Conservation (phyloP, 1,140 invertebrate species). For the Drosophila guanche region DNA sequence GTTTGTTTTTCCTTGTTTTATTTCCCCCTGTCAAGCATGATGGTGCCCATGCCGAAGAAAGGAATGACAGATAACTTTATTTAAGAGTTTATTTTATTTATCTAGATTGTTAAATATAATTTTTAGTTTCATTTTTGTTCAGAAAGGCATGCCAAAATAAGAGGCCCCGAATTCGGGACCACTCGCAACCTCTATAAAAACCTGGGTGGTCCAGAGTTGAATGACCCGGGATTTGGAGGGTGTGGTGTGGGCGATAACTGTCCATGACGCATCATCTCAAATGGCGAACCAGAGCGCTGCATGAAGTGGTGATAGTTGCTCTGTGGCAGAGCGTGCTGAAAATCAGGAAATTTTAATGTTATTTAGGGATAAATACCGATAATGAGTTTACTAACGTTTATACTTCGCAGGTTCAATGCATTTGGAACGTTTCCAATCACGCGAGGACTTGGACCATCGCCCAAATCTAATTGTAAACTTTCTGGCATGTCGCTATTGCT, state of each 20-base stretch:
- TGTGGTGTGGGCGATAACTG: constrained; percentile 73
- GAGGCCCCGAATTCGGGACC: constrained; percentile 70
- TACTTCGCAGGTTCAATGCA: constrained; percentile 65
- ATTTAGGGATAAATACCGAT: background rate
- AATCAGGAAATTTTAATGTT: constrained; percentile 3
- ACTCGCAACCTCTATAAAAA: constrained; percentile 83
- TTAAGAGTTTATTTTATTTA: constrained; percentile 56
- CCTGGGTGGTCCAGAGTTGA: constrained; percentile 80
- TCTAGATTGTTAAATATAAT: constrained; percentile 52
- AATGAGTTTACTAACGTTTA: constrained; percentile 57
- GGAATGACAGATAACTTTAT: constrained; percentile 1
- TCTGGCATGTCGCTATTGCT: constrained; percentile 72
- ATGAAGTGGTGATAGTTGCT: constrained; percentile 77
- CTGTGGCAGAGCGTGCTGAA: constrained; percentile 72
- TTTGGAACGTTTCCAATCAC: constrained; percentile 70
- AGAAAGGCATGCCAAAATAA: constrained; percentile 83
- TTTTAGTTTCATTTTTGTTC: constrained; percentile 55
- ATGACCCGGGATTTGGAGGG: constrained; percentile 70
- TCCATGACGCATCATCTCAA: constrained; percentile 70
- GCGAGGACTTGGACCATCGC: constrained; percentile 88
- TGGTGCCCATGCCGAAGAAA: too few species aligned
- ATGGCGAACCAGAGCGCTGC: constrained; percentile 79
- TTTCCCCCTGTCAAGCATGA: too few species aligned
- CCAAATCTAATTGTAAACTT: constrained; percentile 89
- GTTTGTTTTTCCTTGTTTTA: too few species aligned